Conservation (phyloP, 2,113 vertebrate species). For the Microtus montanus region DNA sequence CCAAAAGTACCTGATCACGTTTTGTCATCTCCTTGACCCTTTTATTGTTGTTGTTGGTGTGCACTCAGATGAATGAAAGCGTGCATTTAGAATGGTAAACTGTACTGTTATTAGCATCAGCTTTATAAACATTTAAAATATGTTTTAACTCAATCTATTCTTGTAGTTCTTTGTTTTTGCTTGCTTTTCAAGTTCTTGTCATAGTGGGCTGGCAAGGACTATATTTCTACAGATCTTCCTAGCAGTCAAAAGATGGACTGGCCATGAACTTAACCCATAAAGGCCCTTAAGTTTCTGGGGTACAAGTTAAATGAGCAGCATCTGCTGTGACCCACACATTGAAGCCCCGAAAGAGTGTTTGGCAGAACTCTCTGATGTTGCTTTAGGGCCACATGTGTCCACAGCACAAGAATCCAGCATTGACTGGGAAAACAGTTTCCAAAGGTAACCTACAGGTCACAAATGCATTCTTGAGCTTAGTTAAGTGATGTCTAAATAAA, state of each 20-base stretch:
- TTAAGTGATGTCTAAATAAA: neutral
- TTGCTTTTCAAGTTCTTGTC: neutral
- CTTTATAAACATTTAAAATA: neutral
- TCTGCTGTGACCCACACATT: neutral
- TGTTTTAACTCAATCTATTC: conserved; percentile 9
- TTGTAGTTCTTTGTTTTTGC: neutral
- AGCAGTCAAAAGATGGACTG: neutral
- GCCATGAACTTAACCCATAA: neutral
- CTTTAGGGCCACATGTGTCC: neutral
- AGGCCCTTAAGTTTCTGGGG: neutral
- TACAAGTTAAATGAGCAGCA: neutral
- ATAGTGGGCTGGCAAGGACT: neutral
- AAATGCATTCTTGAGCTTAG: neutral
- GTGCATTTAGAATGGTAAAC: neutral
- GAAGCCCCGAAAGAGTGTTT: neutral
- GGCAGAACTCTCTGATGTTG: neutral
- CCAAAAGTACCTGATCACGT: neutral
- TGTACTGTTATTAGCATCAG: neutral
- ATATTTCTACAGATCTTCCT: neutral
- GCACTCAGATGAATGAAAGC: neutral
- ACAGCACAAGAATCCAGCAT: neutral
- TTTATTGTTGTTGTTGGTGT: neutral
- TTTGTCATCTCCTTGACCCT: neutral
- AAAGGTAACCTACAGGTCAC: neutral
- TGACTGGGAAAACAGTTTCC: neutral